Evolutionary conservation across 2,888 invertebrate genomes (phyloP), one percentile per base, ranked within the genome.

Genomic region (Trichogramma evanescens): DNA sequence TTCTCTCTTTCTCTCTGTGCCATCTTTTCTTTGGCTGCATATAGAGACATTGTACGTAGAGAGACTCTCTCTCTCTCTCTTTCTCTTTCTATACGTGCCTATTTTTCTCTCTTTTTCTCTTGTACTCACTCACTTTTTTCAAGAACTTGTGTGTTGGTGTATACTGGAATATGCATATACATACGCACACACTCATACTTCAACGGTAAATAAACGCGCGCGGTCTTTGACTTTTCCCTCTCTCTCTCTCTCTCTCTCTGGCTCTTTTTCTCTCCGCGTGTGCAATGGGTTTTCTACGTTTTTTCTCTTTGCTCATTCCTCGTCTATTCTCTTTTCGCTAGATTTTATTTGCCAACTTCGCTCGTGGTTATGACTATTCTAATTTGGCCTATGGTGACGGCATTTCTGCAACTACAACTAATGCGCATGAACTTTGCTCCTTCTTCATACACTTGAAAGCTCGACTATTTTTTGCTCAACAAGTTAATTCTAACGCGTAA

Each of bases 241-340:
- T 48, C 50, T 63, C 55, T 59, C 13, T 63, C 13, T 63, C 45
- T 54, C 55, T 82, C 80, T 77, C 80, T 80, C 56, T 80, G 77
- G 78, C 42, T 59, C 52, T 64, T 63, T 63, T 56, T 65, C 56
- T 51, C 39, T 43, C 55, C 45, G 49, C 13, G 13, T 13, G 13
- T 13, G 13, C 13, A 13, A 13, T 13, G 13, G 13, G 1, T 13
- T 52, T 51, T 53, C 49, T 45, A 42, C 26, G 51, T 50, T 46
- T 13, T 13, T 13, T 13, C 13, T 13, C 13, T 13, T 13, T 13
- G 13, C 10, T 46, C 4, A 9, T 44, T 9, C 3, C 43, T 6
- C 44, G 10, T 39, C n/a, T 46, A 46, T 10, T 48, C 39, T 38
- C 46, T 8, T 54, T 9, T 8, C 7, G 7, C 41, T 53, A 4